Evolutionary conservation across 2,797 vertebrate species (phyloP).

Genomic region (Bufotes viridis): DNA sequence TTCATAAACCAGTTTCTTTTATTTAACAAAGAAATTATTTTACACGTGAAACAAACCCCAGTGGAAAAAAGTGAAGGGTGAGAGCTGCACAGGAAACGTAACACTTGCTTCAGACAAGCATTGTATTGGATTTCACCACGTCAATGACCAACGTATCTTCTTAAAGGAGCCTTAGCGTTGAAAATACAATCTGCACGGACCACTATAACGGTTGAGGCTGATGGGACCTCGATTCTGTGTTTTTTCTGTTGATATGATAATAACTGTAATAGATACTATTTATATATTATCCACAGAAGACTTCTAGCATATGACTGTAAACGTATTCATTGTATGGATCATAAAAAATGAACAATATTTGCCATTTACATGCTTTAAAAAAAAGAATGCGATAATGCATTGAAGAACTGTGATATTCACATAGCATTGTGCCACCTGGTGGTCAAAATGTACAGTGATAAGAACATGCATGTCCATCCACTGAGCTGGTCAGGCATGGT

Average conservation of each 20-base stretch:
- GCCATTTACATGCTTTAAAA: too few relatives aligned
- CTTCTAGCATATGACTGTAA: background rate
- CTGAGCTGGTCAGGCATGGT: too few relatives aligned
- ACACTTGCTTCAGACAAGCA: background rate
- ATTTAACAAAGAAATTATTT: slow-evolving; percentile 35
- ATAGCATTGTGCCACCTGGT: too few relatives aligned
- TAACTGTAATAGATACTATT: background rate
- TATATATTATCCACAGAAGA: background rate
- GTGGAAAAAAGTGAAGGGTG: background rate
- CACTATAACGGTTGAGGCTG: background rate
- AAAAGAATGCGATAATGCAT: too few relatives aligned
- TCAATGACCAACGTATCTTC: background rate
- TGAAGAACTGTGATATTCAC: background rate
- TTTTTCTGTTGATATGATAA: slow-evolving; percentile 15
- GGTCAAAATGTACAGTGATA: too few relatives aligned
- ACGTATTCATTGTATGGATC: too few relatives aligned
- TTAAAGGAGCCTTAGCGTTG: background rate
- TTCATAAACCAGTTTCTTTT: slow-evolving; percentile 41
- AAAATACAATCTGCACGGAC: background rate
- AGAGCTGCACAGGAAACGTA: background rate
- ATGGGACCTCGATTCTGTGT: slow-evolving; percentile 14
- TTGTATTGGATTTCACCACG: background rate
- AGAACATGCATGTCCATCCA: too few relatives aligned
- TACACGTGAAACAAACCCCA: slow-evolving; percentile 27
- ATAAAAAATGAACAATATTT: background rate